These are phyloP conservation scores for Drosophila planitibia DNA, from an alignment of 2,888 invertebrate species.

Conservation along the genomic window DNA sequence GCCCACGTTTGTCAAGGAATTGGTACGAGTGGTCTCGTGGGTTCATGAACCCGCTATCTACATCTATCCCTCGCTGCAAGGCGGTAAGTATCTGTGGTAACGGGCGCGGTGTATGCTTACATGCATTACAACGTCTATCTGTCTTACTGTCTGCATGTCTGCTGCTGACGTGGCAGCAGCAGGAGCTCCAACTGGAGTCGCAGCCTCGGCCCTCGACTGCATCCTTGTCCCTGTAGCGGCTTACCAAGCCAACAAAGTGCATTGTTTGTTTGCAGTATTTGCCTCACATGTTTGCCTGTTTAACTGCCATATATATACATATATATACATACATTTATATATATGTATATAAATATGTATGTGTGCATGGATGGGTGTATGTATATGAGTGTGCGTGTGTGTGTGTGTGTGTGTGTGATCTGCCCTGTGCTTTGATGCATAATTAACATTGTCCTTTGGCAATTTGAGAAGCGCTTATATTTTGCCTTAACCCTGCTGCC, in stretches of 20 bases:
- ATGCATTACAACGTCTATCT: conserved; percentile 55
- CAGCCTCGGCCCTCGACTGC: conserved; percentile 52
- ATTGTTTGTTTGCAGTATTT: conserved; percentile 79
- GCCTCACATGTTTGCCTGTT: conserved; percentile 73
- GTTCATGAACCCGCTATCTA: conserved; percentile 90
- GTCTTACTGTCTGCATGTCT: conserved; percentile 42
- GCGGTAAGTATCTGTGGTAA: conserved; percentile 87
- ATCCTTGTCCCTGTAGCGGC: conserved; percentile 71
- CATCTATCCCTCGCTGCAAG: conserved; percentile 91
- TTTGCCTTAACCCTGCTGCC: conserved; percentile 57
- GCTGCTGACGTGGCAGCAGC: conserved; percentile 50
- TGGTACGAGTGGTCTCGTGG: conserved; percentile 91
- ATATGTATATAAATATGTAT: not conserved
- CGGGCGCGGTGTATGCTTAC: conserved; percentile 25
- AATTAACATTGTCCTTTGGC: conserved; percentile 80
- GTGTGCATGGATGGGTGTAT: conserved; percentile 16
- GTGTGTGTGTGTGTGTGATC: conserved; percentile 21
- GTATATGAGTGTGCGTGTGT: not conserved
- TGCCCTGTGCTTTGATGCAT: conserved; percentile 71
- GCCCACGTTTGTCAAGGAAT: conserved; percentile 90
- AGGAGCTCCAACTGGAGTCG: conserved; percentile 38
- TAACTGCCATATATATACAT: conserved; percentile 50
- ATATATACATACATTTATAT: not conserved
- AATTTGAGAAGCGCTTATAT: conserved; percentile 71
- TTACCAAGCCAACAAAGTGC: conserved; percentile 79